Conservation (phyloP, 2,888 invertebrate genomes). For the Sepiola atlantica region DNA sequence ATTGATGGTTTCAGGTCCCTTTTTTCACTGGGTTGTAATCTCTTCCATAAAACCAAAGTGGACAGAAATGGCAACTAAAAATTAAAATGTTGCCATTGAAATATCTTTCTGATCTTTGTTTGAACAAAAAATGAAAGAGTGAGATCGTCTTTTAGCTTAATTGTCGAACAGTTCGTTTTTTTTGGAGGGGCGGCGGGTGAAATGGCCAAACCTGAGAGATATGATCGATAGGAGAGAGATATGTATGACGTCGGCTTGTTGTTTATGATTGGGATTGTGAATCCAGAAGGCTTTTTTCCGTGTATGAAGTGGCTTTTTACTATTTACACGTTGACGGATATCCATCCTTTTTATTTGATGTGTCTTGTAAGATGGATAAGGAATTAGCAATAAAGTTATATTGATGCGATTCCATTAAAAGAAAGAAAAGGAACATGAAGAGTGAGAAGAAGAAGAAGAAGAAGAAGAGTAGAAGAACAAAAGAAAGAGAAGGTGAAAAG, state of each 20-base stretch:
- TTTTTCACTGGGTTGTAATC: not conserved
- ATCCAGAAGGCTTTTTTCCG: not conserved
- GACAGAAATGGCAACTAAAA: not conserved
- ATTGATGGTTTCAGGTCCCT: not conserved
- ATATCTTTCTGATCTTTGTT: not conserved
- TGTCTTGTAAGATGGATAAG: not conserved
- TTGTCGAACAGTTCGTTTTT: not conserved
- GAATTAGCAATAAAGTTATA: not conserved
- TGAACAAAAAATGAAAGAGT: not conserved
- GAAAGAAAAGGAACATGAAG: not conserved
- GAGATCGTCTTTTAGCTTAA: not conserved
- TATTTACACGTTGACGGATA: not conserved
- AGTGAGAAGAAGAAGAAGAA: not conserved
- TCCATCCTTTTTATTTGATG: not conserved
- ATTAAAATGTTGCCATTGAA: not conserved
- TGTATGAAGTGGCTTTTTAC: not conserved
- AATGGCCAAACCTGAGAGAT: not conserved
- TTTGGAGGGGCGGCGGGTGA: too few species aligned
- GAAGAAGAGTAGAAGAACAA: not conserved
- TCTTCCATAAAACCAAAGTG: conserved; percentile 3
- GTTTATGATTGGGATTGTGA: not conserved
- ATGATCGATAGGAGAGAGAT: not conserved
- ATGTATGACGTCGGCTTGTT: not conserved
- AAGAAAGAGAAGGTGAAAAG: not conserved
- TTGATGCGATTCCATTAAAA: not conserved